A percentile compares a stretch with the other conserved stretches of the same genome.
Evolutionary conservation across 2,888 invertebrate species (phyloP).

Genomic region (Erebia ligea): DNA sequence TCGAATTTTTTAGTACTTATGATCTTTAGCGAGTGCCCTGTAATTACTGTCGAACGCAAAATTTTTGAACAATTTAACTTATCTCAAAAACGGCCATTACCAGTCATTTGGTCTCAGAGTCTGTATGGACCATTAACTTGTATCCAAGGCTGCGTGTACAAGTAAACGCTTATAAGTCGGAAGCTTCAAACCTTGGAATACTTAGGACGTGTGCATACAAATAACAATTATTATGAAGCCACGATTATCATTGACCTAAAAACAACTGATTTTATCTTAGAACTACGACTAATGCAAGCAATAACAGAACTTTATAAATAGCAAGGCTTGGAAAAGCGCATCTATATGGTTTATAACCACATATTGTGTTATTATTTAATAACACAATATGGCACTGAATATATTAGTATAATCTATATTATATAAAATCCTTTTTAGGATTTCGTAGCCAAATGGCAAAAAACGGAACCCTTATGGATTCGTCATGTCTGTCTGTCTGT

Average conservation of each 20-base stretch:
- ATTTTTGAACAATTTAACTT: conserved; percentile 46
- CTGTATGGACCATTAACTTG: conserved; percentile 50
- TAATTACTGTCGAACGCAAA: conserved; percentile 34
- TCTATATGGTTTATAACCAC: no score
- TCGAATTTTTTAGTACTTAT: conserved; percentile 11
- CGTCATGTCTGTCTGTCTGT: no score
- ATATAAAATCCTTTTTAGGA: no score
- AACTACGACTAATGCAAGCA: background rate
- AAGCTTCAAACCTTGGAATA: conserved; percentile 43
- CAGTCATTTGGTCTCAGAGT: conserved; percentile 52
- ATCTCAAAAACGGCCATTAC: conserved; percentile 49
- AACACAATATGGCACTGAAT: no score
- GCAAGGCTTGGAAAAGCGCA: background rate
- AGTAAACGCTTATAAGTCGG: conserved; percentile 41
- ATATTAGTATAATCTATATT: no score
- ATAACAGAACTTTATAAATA: background rate
- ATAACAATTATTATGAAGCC: conserved; percentile 4
- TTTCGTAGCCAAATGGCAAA: background rate
- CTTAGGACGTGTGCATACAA: conserved; percentile 31
- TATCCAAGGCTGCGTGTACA: conserved; percentile 44
- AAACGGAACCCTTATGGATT: no score
- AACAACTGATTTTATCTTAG: conserved; percentile 10
- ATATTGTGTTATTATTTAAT: no score
- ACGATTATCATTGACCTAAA: conserved; percentile 21
- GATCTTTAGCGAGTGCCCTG: conserved; percentile 18